A percentile compares a stretch with the other conserved stretches of the same genome.
These are phyloP conservation scores for Charanyca ferruginea DNA, from an alignment of 2,888 invertebrate genomes.

Conservation along the genomic window DNA sequence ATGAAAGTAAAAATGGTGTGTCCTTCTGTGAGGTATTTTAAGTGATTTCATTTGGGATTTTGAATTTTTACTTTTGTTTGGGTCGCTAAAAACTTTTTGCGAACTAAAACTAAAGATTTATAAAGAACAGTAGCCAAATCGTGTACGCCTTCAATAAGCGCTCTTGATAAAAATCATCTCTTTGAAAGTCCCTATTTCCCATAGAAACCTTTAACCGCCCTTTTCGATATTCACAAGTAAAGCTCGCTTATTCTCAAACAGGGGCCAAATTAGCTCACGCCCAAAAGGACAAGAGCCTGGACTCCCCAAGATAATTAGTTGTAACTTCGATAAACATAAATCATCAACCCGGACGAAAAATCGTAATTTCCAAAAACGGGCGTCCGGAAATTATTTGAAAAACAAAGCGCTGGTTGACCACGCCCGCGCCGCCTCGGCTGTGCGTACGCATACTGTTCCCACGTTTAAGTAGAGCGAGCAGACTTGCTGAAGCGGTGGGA, in stretches of 20 bases:
- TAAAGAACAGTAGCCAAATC: background rate
- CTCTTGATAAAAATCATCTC: no score
- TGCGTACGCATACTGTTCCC: conserved; percentile 85
- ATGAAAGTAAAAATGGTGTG: conserved; percentile 66
- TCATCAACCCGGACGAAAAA: conserved; percentile 64
- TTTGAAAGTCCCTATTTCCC: no score
- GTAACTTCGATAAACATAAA: conserved; percentile 56
- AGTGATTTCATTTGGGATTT: conserved; percentile 59
- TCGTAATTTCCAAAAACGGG: conserved; percentile 80
- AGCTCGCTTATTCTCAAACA: conserved; percentile 10
- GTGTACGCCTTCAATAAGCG: no score
- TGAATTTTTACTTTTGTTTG: conserved; percentile 20
- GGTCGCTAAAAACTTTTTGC: conserved; percentile 7
- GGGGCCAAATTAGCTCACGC: conserved; percentile 13
- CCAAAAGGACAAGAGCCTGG: conserved; percentile 24
- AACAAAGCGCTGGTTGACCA: conserved; percentile 85
- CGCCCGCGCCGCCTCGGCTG: conserved; percentile 79
- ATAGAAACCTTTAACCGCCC: background rate
- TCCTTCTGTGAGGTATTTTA: conserved; percentile 62
- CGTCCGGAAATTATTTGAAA: conserved; percentile 88
- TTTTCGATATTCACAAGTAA: background rate
- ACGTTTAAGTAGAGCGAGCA: conserved; percentile 79
- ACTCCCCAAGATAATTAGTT: conserved; percentile 55
- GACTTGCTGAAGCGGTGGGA: conserved; percentile 28
- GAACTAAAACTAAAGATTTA: background rate